Evolutionary conservation across 2,113 vertebrate genomes (phyloP), one percentile per base, ranked within the genome.

Genomic region (Cyprinodon variegatus): DNA sequence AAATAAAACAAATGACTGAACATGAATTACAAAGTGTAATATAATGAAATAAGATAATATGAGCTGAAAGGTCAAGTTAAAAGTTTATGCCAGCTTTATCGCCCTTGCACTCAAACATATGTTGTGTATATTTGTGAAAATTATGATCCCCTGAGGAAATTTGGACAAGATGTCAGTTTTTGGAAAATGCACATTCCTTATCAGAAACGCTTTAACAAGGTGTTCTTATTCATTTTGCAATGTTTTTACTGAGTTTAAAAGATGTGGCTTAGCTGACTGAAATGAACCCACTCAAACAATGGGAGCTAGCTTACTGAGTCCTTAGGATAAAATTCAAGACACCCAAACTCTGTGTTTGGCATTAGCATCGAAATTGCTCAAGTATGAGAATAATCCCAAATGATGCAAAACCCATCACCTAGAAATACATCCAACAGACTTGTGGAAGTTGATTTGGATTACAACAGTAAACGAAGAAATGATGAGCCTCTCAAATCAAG

Each of bases 401-500:
- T 36, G 50, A 77, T 1, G 15, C 36, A 37, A 22, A 20, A 61
- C 72, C 41, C 68, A 67, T 73, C 79, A 83, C 61, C 71, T 83
- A 65, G 61, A 77, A 41, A 78, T 72, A 63, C 82, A 65, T 14
- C 68, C 65, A 17, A 20, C 74, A 72, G 50, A n/a, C 76, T 72
- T 67, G 72, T 70, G 68, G 38, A 68, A 78, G 79, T 80, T 78
- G 65, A 75, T 80, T 63, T 61, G 61, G 70, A 80, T 83, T 73
- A 79, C 59, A 40, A 77, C 72, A 79, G 50, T 6, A 41, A 61
- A 46, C 76, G 10, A 74, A 84, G 36, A 77, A 38, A 76, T 63
- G 71, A 78, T 74, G 84, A 86, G 86, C 61, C 82, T 83, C 81
- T 86, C 68, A 39, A 41, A 74, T 60, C 43, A 60, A 81, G 66